These are phyloP conservation scores for Geococcyx californianus DNA, from an alignment of 2,113 vertebrate genomes.

Conservation along the genomic window DNA sequence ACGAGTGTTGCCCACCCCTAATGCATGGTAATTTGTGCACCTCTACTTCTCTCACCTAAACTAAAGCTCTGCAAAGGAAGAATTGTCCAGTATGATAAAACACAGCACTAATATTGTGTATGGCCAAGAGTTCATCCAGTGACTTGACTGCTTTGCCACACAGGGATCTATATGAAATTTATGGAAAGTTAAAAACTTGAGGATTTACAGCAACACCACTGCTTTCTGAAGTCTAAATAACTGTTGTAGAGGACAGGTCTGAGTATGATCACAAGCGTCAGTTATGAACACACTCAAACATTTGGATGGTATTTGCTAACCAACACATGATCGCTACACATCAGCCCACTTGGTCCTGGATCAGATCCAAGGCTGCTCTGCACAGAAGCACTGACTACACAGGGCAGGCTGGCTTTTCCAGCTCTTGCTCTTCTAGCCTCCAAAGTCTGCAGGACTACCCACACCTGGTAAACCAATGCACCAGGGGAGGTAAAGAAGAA, in stretches of 20 bases:
- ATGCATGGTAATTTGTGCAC: accelerated
- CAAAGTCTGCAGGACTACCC: not conserved
- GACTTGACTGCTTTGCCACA: not conserved
- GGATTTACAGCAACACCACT: not conserved
- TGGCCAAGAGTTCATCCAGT: not conserved
- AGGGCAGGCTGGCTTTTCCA: not conserved
- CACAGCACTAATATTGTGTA: not conserved
- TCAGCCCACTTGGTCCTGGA: not conserved
- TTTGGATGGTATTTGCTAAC: not conserved
- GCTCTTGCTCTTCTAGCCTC: not conserved
- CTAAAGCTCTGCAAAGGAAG: not conserved
- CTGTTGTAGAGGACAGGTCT: not conserved
- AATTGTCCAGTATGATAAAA: not conserved
- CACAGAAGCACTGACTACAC: not conserved
- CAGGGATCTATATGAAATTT: not conserved
- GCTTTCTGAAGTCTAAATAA: not conserved
- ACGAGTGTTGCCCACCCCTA: not conserved
- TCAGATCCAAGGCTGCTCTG: not conserved
- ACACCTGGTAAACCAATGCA: accelerated
- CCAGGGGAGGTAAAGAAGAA: not conserved
- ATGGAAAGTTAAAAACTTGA: not conserved
- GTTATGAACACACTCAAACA: not conserved
- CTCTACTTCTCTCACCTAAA: not conserved
- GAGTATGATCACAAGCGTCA: not conserved
- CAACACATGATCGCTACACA: not conserved